Evolutionary conservation across 2,888 invertebrate species (phyloP), one percentile per base, ranked within the genome.

Genomic region (Drosophila eohydei): DNA sequence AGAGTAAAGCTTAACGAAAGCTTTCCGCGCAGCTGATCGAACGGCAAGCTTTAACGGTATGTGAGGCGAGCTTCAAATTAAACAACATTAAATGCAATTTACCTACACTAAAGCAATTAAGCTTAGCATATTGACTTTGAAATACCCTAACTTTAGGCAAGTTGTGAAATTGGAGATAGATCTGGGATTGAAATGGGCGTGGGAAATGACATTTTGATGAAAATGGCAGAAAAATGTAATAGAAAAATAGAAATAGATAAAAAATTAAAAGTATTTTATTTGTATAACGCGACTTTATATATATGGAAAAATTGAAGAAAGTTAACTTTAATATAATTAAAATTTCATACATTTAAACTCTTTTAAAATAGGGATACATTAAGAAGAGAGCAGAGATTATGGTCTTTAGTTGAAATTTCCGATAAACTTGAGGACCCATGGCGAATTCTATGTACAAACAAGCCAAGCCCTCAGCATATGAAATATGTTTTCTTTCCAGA

Each of bases 11-110:
- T 80, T 48, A 2, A 30, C 16, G 34, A 55, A 61, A 78, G 78
- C 73, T 74, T 59, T 61, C 38, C 12, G 9, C 26, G 8, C 79
- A 65, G 64, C 74, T 69, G 76, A 65, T 79, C 59, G 63, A 48
- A 28, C 51, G 51, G n/a, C 57, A 41, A 77, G 79, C 76, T 76
- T 76, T 74, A 74, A 61, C 46, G 55, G 48, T 41, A 41, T 36
- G 5, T 34, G 21, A 51, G 26, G n/a, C 43, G 58, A 71, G 74
- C 75, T 75, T 73, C 28, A 38, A 43, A 32, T 60, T 11, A 3
- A 34, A 43, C 12, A 43, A 32, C 28, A 41, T 3, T 2, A 12
- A 50, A 52, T 26, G 52, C 52, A 52, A 52, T 38, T 52, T 38
- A 26, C 14, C 38, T 52, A 52, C 4, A 28, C 26, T 1, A 8